A percentile compares a stretch with the other conserved stretches of the same genome.
phyloP scores from a whole-genome alignment of 2,797 vertebrate genomes.

The Rhinoraja longicauda region DNA sequence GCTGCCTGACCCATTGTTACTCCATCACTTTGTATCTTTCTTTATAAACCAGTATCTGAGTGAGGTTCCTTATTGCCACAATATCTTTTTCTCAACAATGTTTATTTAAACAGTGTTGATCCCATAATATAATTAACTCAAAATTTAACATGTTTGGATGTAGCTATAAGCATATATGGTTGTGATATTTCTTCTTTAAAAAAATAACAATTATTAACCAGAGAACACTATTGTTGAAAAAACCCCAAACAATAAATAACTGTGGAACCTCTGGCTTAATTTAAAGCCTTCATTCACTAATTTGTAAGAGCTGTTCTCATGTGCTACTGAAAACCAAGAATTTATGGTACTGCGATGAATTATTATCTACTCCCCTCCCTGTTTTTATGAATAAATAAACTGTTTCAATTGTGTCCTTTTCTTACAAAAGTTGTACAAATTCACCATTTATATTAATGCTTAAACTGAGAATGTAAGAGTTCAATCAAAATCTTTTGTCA shows the following conservation, averaged over 20 bases:
- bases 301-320: not conserved
- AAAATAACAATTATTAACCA: not conserved
- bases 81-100: too few relatives aligned
- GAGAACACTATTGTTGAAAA: not conserved
- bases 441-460: not conserved
- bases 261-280: too few relatives aligned
- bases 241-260: not conserved
- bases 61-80: too few relatives aligned
- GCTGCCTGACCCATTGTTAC: too few relatives aligned
- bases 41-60: too few relatives aligned
- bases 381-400: not conserved
- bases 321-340: not conserved
- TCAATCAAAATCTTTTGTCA: not conserved
- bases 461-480: not conserved
- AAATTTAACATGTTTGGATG: not conserved
- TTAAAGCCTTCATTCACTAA: not conserved
- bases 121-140: not conserved
- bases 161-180: too few relatives aligned
- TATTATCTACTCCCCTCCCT: not conserved
- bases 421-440: not conserved
- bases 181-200: not conserved
- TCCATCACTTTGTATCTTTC: too few relatives aligned
- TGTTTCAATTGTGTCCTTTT: not conserved
- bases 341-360: not conserved
- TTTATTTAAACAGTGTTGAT: not conserved